Conservation (phyloP, 2,797 vertebrate species). For the Clarias platycephalus region DNA sequence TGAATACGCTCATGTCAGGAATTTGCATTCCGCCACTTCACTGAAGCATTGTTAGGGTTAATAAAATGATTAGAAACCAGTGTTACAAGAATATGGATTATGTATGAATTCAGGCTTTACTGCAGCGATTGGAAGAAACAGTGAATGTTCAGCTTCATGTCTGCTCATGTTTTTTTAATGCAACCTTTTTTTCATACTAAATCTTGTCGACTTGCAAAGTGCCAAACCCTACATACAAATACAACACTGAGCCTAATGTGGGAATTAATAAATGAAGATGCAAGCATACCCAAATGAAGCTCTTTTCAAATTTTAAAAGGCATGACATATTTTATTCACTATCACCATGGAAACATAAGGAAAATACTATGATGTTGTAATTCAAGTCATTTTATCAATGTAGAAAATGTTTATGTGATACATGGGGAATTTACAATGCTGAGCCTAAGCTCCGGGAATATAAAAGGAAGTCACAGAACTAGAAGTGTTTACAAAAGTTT, state of each 20-base stretch:
- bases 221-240: not conserved
- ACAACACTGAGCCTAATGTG: slow-evolving; percentile 22
- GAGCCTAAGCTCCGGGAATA: slow-evolving; percentile 64
- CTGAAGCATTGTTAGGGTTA: slow-evolving; percentile 6
- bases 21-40: not conserved
- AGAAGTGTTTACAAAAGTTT: slow-evolving; percentile 54
- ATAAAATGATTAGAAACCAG: not conserved
- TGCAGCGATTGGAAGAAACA: not conserved
- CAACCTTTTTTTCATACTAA: not conserved
- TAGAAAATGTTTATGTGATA: not conserved
- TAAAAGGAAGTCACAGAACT: slow-evolving; percentile 61
- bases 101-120: slow-evolving; percentile 13
- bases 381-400: not conserved
- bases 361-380: not conserved
- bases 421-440: not conserved
- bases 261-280: slow-evolving; percentile 70
- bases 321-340: slow-evolving; percentile 21
- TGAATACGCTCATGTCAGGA: not conserved
- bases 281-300: slow-evolving; percentile 45
- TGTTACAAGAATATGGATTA: not conserved
- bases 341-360: not conserved
- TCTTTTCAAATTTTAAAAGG: not conserved
- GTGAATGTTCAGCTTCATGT: not conserved
- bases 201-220: not conserved
- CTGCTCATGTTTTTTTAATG: not conserved